Evolutionary conservation across 2,797 vertebrate species (phyloP), one percentile per base, ranked within the genome.

Genomic region (Malurus splendens): DNA sequence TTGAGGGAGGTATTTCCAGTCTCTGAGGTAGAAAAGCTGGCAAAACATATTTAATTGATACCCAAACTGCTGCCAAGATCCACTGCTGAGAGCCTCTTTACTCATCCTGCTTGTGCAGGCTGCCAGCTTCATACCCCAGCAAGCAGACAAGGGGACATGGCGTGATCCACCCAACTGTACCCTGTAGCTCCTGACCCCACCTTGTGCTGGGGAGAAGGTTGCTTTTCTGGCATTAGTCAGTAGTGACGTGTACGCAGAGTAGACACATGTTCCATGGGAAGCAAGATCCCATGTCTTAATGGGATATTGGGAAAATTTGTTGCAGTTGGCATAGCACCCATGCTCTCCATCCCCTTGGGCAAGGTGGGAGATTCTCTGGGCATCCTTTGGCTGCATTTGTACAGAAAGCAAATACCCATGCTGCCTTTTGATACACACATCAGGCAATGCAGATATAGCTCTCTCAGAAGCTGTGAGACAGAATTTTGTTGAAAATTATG

Each of bases 11-110:
- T 42, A 62, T 64, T 91, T 93, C 30, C 33, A 79, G 41, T 70
- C 42, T 61, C 22, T 33, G 42, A 61, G 30, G 47, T 15, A 85
- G 56, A 94, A 90, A 87, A 85, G 10, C 33, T 84, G 33, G 48
- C 8, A 75, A 78, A 86, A 54, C 47, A 25, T 23, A 65, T 12
- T 48, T 42, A n/a, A 64, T 48, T 65, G 48, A 48, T 70, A 52
- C 25, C 44, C 56, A 32, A 82, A 59, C 32, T 55, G 8, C 30
- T 90, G 38, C 38, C 18, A 68, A 44, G n/a, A 86, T 65, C 59
- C 18, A 30, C 56, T 77, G 32, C 57, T 51, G 51, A 51, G 32
- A 74, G 20, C 17, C n/a, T 71, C 28, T 71, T 83, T 57, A 39
- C 28, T 61, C 24, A 12, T 5, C 16, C 12, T 48, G 36, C 36